phyloP scores from a whole-genome alignment of 2,113 vertebrate genomes.

The Dicrurus megarhynchus region DNA sequence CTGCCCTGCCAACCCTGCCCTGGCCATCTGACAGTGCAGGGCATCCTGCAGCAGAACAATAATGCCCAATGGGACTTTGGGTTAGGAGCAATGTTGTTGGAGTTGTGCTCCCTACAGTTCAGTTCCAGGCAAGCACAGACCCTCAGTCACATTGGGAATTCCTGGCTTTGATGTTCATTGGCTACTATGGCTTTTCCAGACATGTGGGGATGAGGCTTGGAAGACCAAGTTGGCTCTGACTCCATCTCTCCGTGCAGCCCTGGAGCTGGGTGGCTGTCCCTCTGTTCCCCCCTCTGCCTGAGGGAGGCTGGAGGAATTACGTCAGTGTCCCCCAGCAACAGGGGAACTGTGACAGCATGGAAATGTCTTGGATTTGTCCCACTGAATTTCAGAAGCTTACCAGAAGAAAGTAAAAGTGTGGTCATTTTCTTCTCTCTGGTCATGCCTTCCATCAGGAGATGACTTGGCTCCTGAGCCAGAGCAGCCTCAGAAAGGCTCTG shows the following conservation, averaged over 20 bases:
- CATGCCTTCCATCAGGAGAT: accelerated
- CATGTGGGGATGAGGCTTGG: neutral
- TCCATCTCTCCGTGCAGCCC: neutral
- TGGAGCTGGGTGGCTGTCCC: neutral
- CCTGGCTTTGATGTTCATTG: neutral
- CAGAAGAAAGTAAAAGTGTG: neutral
- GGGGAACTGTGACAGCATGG: accelerated
- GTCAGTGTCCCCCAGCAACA: neutral
- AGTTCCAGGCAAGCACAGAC: neutral
- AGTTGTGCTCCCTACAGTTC: neutral
- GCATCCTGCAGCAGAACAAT: neutral
- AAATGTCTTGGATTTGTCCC: neutral
- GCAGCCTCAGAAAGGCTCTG: neutral
- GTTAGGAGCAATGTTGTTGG: neutral
- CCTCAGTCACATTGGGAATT: neutral
- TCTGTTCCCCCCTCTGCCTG: neutral
- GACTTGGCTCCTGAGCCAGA: neutral
- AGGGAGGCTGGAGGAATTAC: neutral
- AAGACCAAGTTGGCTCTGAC: neutral
- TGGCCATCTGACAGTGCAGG: neutral
- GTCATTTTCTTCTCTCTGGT: neutral
- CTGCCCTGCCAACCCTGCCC: neutral
- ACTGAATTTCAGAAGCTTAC: neutral
- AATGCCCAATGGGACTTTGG: accelerated
- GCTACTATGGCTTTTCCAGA: neutral